phyloP scores from a whole-genome alignment of 2,113 vertebrate genomes.

The Periophthalmodon schlosseri region DNA sequence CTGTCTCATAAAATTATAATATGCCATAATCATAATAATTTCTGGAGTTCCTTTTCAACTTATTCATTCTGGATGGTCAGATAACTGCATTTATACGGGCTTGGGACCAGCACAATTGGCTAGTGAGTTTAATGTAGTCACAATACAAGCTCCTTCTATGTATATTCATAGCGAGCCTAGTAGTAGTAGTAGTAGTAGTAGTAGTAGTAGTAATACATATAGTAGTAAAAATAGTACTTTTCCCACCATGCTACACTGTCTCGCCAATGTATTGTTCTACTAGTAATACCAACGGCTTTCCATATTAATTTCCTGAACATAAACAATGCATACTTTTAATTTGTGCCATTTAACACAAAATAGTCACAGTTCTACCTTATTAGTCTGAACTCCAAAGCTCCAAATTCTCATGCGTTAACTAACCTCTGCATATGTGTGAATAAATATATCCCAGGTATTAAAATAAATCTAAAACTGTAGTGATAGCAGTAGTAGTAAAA shows the following conservation, averaged over 20 bases:
- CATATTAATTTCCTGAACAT: too few species aligned
- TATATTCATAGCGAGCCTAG: too few species aligned
- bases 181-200: too few species aligned
- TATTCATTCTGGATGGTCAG: not conserved
- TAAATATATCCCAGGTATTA: not conserved
- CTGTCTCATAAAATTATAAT: constrained; percentile 1
- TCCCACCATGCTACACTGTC: too few species aligned
- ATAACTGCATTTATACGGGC: not conserved
- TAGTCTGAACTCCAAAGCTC: not conserved
- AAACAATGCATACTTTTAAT: not conserved
- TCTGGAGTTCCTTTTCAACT: not conserved
- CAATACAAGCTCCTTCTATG: too few species aligned
- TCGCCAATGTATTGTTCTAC: too few species aligned
- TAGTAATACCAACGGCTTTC: too few species aligned
- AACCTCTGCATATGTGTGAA: not conserved
- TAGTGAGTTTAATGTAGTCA: too few species aligned
- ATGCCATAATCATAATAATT: not conserved
- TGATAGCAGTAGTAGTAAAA: not conserved
- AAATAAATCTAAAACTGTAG: not conserved
- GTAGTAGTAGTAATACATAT: too few species aligned
- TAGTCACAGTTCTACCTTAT: too few species aligned
- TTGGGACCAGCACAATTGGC: too few species aligned
- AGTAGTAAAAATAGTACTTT: too few species aligned
- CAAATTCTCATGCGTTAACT: not conserved
- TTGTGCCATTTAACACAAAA: not conserved